Evolutionary conservation across 2,113 vertebrate genomes (phyloP), one percentile per base, ranked within the genome.

Genomic region (Montifringilla adamsi): DNA sequence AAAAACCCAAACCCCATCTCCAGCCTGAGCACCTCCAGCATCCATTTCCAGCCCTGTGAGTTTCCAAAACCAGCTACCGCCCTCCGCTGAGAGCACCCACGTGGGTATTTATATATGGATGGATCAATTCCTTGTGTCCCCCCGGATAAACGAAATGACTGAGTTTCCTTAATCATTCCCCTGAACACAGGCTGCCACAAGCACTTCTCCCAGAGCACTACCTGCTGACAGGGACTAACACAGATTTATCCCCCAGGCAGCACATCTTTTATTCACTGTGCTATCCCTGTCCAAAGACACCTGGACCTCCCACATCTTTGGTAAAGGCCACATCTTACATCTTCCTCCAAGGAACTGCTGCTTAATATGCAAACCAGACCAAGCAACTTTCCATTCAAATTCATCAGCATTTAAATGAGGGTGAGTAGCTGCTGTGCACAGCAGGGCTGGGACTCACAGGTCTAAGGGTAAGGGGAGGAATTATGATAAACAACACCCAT

Each of bases 11-110:
- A 53, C 22, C n/a, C 50, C 26, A 46, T 15, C 52, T 82, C 62
- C 75, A 87, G 53, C 58, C 49, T 31, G 35, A 84, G 44, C 0
- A 5, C 22, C n/a, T 76, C 62, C 88, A 79, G 49, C 70, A 79
- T 27, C 85, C 18, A 60, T 70, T 74, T 66, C 17, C 50, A 84
- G 12, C 31, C 28, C 19, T 58, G 5, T 1, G 2, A 23, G 21
- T 19, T 78, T 23, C 56, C 11, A 62, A 76, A 75, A 39, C 2
- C 2, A 2, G 47, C 50, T 39, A 37, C 66, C 11, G 2, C 35
- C 35, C 3, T 3, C 37, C 0, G 0, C 20, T 15, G 33, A 84
- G 77, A 50, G 50, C 6, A 0, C 75, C 63, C 11, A 3, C 1
- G 1, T 27, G 0, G 1, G 28, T 46, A 24, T 72, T 91, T 81